phyloP scores from a whole-genome alignment of 2,888 invertebrate species.

The Pedicia rivosa region DNA sequence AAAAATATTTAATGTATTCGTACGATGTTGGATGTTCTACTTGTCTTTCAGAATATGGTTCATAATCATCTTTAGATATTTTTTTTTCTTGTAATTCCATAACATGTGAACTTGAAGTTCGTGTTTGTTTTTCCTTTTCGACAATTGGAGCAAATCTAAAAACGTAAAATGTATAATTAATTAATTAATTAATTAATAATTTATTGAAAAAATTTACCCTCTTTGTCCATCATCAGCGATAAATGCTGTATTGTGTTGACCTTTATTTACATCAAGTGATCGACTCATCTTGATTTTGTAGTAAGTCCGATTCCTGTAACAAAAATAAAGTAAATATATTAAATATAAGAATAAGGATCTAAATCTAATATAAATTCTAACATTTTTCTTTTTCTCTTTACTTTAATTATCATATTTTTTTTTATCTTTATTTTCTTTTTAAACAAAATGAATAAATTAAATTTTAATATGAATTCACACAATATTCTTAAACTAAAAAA shows the following conservation, averaged over 20 bases:
- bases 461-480: too few species aligned
- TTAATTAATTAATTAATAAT: background rate
- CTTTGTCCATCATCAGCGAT: conserved; percentile 23
- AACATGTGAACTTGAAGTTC: conserved; percentile 13
- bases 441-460: too few species aligned
- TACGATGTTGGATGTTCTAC: conserved; percentile 56
- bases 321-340: too few species aligned
- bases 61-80: conserved; percentile 33
- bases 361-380: too few species aligned
- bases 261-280: conserved; percentile 15
- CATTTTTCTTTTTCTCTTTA: too few species aligned
- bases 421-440: too few species aligned
- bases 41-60: conserved; percentile 51
- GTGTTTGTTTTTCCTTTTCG: background rate
- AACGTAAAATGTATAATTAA: too few species aligned
- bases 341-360: too few species aligned
- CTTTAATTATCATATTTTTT: too few species aligned
- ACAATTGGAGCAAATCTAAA: background rate
- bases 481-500: too few species aligned
- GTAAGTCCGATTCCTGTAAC: too few species aligned
- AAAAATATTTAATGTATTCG: conserved; percentile 22
- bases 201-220: too few species aligned
- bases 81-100: conserved; percentile 27
- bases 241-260: conserved; percentile 26
- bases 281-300: background rate